Evolutionary conservation across 2,888 invertebrate genomes (phyloP).

Genomic region (Drosophila putrida): DNA sequence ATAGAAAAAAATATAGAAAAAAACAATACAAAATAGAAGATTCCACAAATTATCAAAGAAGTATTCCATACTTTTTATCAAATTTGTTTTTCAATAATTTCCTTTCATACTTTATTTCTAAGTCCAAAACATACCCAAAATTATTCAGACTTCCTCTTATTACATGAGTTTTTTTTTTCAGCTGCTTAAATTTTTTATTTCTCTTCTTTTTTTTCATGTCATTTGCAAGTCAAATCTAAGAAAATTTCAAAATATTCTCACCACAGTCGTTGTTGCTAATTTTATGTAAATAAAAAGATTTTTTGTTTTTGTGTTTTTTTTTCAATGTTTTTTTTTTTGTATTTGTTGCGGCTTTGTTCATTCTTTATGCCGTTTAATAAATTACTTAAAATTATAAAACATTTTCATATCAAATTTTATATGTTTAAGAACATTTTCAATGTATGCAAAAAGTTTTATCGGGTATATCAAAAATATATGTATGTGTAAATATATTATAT

Average conservation of each 20-base stretch:
- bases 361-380: conserved; percentile 68
- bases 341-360: conserved; percentile 32
- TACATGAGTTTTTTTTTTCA: too few relatives aligned
- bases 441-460: conserved; percentile 58
- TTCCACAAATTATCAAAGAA: too few relatives aligned
- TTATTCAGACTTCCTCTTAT: too few relatives aligned
- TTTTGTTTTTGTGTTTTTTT: conserved; percentile 22
- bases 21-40: too few relatives aligned
- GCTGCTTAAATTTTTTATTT: too few relatives aligned
- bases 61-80: too few relatives aligned
- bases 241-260: conserved; percentile 11
- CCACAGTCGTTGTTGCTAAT: conserved; percentile 1
- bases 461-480: conserved; percentile 69
- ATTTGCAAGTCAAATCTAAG: conserved; percentile 15
- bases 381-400: conserved; percentile 83
- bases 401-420: conserved; percentile 79
- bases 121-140: too few relatives aligned
- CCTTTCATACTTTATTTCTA: too few relatives aligned
- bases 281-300: conserved; percentile 63
- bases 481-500: conserved; percentile 42
- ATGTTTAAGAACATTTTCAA: conserved; percentile 70
- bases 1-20: too few relatives aligned
- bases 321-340: conserved; percentile 42
- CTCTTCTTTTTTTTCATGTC: neutral
- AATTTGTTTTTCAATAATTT: too few relatives aligned